These are phyloP conservation scores for Lepidotrigona ventralis DNA, from an alignment of 1,140 invertebrate genomes.

Conservation along the genomic window DNA sequence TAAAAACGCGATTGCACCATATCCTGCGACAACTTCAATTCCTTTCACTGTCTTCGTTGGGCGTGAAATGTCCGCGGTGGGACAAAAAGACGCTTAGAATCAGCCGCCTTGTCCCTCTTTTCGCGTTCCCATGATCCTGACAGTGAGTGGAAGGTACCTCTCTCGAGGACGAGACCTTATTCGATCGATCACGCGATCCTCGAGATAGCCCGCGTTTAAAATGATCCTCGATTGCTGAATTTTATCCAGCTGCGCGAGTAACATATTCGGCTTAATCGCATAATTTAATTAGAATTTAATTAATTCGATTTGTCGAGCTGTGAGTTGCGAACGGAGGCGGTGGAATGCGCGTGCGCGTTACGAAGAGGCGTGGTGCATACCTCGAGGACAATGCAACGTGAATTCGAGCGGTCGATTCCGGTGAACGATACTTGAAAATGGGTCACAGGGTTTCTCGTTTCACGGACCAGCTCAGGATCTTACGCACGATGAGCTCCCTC, in stretches of 20 bases:
- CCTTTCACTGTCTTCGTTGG: slow-evolving; percentile 19
- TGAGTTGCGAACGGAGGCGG: not conserved
- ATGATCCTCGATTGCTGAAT: not conserved
- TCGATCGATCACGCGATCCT: slow-evolving; percentile 36
- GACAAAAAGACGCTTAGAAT: not conserved
- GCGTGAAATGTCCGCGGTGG: not conserved
- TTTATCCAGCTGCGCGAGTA: not conserved
- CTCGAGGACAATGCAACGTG: slow-evolving; percentile 34
- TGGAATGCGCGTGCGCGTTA: slow-evolving; percentile 52
- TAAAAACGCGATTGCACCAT: slow-evolving; percentile 26
- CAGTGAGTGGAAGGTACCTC: slow-evolving; percentile 34
- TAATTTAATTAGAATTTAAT: not conserved
- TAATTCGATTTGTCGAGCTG: not conserved
- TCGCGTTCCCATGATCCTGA: slow-evolving; percentile 28
- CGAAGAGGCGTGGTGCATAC: slow-evolving; percentile 55
- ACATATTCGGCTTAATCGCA: not conserved
- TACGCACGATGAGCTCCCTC: slow-evolving; percentile 2
- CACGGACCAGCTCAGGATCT: slow-evolving; percentile 5
- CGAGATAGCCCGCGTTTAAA: not conserved
- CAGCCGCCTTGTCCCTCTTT: slow-evolving; percentile 22
- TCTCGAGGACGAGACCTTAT: slow-evolving; percentile 36
- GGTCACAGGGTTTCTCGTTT: slow-evolving; percentile 7
- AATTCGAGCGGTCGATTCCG: slow-evolving; percentile 20
- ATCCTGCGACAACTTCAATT: slow-evolving; percentile 27
- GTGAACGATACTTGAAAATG: not conserved